A percentile compares a stretch with the other conserved stretches of the same genome.
These are phyloP conservation scores for Drosophila fungiperda DNA, from an alignment of 2,888 invertebrate species.

Conservation along the genomic window DNA sequence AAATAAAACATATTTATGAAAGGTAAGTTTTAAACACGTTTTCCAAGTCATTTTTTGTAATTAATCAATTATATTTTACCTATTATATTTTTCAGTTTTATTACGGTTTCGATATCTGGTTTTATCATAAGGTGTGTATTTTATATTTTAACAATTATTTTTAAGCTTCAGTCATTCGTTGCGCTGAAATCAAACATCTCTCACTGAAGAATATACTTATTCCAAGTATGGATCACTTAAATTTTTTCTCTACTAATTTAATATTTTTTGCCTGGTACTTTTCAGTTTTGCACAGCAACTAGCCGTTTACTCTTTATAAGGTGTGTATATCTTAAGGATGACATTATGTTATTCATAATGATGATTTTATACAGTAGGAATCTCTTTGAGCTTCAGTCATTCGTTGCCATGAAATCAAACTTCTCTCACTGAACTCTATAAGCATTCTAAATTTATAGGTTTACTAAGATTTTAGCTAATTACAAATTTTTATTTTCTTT, in stretches of 20 bases:
- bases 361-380: constrained; percentile 74
- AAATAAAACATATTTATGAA: background rate
- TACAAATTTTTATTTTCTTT: background rate
- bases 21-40: constrained; percentile 35
- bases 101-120: background rate
- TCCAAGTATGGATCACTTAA: background rate
- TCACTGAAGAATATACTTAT: constrained; percentile 48
- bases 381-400: constrained; percentile 81
- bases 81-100: constrained; percentile 12
- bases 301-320: constrained; percentile 7
- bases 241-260: constrained; percentile 13
- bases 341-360: constrained; percentile 17
- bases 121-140: constrained; percentile 27
- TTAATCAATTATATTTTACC: background rate
- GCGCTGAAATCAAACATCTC: constrained; percentile 69
- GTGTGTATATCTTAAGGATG: constrained; percentile 25
- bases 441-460: background rate
- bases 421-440: constrained; percentile 54
- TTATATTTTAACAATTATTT: background rate
- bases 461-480: background rate
- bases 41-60: background rate
- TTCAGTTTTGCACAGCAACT: background rate
- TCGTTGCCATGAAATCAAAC: constrained; percentile 72
- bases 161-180: constrained; percentile 67
- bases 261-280: background rate